Conservation (phyloP, 1,140 invertebrate genomes). For the Aphidius gifuensis region DNA sequence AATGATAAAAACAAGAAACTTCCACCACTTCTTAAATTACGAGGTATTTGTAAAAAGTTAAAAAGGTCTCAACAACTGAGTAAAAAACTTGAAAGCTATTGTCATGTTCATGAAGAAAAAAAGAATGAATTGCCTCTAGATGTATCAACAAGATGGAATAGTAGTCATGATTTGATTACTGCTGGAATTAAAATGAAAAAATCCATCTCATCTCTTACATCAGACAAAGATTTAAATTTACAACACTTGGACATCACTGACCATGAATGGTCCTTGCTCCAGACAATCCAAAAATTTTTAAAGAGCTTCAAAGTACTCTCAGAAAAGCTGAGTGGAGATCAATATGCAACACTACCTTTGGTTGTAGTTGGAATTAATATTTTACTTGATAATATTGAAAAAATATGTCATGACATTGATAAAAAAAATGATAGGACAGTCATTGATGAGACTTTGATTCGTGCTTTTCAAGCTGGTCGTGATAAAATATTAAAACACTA, state of each 20-base stretch:
- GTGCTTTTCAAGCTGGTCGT: conserved; percentile 29
- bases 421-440: conserved; percentile 7
- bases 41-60: conserved; percentile 11
- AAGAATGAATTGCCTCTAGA: too few species aligned
- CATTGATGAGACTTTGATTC: conserved; percentile 15
- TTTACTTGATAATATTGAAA: conserved; percentile 39
- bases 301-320: conserved; percentile 16
- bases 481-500: conserved; percentile 46
- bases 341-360: conserved; percentile 20
- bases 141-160: conserved; percentile 25
- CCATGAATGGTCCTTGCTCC: conserved; percentile 17
- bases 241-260: conserved; percentile 3
- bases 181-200: conserved; percentile 7
- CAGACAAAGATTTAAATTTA: conserved; percentile 7
- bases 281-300: conserved; percentile 15
- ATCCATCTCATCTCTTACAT: conserved; percentile 5
- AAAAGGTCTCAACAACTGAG: conserved; percentile 17
- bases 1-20: conserved; percentile 1
- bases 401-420: conserved; percentile 9
- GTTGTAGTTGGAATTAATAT: conserved; percentile 32
- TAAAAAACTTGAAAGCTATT: background rate
- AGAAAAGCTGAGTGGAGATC: conserved; percentile 18
- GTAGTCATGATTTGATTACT: conserved; percentile 24
- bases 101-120: background rate
- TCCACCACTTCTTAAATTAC: background rate